phyloP scores from a whole-genome alignment of 2,113 vertebrate genomes.

The Noctilio leporinus region DNA sequence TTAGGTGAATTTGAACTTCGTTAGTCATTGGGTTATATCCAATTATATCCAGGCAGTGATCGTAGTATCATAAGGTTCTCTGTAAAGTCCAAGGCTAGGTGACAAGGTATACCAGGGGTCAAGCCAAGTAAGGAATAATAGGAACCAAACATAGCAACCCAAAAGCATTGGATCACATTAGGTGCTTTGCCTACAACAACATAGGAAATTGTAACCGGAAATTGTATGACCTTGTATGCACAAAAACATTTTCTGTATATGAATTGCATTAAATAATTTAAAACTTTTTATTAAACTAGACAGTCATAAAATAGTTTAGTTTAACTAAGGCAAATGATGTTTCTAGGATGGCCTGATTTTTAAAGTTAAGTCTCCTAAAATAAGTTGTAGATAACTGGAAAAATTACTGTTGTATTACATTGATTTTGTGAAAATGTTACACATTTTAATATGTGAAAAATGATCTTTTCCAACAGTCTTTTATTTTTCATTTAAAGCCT shows the following conservation, averaged over 20 bases:
- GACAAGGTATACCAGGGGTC: neutral
- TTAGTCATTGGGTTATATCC: neutral
- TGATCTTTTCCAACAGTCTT: neutral
- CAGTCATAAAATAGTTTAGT: neutral
- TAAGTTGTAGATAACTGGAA: neutral
- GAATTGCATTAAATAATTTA: neutral
- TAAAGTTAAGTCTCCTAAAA: neutral
- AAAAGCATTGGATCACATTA: neutral
- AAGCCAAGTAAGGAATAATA: neutral
- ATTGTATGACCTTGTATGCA: neutral
- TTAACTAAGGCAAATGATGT: neutral
- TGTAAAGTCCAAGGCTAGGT: neutral
- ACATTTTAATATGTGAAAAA: neutral
- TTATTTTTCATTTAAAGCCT: constrained; percentile 82
- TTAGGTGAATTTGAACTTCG: neutral
- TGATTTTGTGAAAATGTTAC: constrained; percentile 20
- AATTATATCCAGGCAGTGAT: neutral
- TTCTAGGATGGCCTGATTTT: neutral
- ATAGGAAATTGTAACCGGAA: neutral
- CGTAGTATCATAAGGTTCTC: neutral
- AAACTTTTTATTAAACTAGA: neutral
- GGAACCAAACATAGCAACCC: neutral
- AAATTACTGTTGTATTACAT: neutral
- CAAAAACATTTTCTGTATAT: neutral
- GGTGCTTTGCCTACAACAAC: neutral